Conservation (phyloP, 1,140 invertebrate species). For the Armadillidium nasatum region DNA sequence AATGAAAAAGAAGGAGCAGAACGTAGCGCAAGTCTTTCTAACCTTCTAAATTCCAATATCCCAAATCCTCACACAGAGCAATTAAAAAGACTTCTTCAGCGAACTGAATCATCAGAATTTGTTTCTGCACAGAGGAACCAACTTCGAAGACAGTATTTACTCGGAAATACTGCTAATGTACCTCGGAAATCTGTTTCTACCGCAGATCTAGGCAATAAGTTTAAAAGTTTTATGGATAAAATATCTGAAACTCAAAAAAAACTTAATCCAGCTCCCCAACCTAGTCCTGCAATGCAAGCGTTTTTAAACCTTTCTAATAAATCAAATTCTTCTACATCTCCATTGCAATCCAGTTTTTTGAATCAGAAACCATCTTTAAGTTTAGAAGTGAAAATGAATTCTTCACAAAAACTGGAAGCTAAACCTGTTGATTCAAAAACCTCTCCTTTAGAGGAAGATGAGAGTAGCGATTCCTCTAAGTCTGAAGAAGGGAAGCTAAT, state of each 20-base stretch:
- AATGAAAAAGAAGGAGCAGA: slow-evolving; percentile 28
- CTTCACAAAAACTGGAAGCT: background rate
- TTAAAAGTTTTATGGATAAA: slow-evolving; percentile 73
- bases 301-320: slow-evolving; percentile 50
- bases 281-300: slow-evolving; percentile 68
- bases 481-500: background rate
- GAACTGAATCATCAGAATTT: slow-evolving; percentile 76
- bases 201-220: slow-evolving; percentile 72
- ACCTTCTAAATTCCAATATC: slow-evolving; percentile 31
- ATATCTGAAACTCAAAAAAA: slow-evolving; percentile 85
- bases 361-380: background rate
- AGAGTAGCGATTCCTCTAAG: background rate
- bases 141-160: slow-evolving; percentile 74
- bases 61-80: slow-evolving; percentile 32
- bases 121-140: slow-evolving; percentile 80
- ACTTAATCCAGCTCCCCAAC: slow-evolving; percentile 69
- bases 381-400: background rate
- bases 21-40: slow-evolving; percentile 38
- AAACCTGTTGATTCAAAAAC: no score
- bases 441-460: background rate
- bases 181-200: slow-evolving; percentile 72
- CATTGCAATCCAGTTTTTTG: background rate
- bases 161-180: slow-evolving; percentile 48
- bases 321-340: background rate
- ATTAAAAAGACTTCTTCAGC: slow-evolving; percentile 57